phyloP scores from a whole-genome alignment of 1,140 invertebrate genomes.

The Lucilia cuprina region DNA sequence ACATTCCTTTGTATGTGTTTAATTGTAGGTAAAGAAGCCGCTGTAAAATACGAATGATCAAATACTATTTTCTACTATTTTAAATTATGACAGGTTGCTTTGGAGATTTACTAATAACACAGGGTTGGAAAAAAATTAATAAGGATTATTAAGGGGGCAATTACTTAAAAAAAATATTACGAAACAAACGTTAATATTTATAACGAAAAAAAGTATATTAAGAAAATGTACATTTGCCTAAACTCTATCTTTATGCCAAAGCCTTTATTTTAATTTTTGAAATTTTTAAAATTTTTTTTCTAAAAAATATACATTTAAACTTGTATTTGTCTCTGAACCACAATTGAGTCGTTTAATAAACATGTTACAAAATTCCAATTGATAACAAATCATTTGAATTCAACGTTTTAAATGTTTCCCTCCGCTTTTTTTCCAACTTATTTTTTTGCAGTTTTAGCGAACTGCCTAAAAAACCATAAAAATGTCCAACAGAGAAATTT shows the following conservation, averaged over 20 bases:
- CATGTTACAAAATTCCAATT: slow-evolving; percentile 23
- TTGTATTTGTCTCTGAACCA: background rate
- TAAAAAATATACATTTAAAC: too few species aligned
- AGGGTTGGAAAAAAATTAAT: too few species aligned
- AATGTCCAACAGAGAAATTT: slow-evolving; percentile 31
- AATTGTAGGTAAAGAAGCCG: too few species aligned
- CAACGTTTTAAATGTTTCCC: background rate
- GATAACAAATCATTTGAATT: slow-evolving; percentile 26
- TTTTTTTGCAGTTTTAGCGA: too few species aligned
- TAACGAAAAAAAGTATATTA: too few species aligned
- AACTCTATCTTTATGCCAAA: background rate
- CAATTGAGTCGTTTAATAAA: slow-evolving; percentile 25
- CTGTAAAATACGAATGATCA: background rate
- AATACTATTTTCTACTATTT: background rate
- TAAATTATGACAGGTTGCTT: slow-evolving; percentile 7
- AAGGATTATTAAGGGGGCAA: too few species aligned
- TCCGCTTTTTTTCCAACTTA: background rate
- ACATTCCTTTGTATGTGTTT: too few species aligned
- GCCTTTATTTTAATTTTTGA: background rate
- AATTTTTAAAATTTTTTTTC: background rate
- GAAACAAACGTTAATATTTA: too few species aligned
- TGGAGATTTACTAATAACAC: too few species aligned
- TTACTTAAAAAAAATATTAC: too few species aligned
- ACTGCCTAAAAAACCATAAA: background rate
- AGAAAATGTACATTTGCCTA: background rate